phyloP scores from a whole-genome alignment of 2,113 vertebrate species.

The Tragelaphus strepsiceros region DNA sequence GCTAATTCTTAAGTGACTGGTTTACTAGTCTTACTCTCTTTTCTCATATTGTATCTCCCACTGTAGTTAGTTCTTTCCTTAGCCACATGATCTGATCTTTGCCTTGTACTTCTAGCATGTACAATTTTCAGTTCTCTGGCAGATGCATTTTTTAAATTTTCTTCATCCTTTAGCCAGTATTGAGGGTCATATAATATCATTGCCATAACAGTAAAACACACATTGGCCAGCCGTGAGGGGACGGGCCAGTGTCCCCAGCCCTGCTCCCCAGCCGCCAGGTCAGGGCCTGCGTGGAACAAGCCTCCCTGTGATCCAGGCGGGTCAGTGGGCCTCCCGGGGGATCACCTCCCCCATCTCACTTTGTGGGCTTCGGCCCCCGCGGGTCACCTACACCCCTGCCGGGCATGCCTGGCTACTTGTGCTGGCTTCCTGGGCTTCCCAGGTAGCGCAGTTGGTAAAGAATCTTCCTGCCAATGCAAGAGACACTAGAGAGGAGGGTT shows the following conservation, averaged over 20 bases:
- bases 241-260: background rate
- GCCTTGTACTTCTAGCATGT: background rate
- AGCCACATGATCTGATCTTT: background rate
- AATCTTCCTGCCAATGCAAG: background rate
- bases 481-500: background rate
- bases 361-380: fast-evolving
- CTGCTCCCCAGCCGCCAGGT: fast-evolving
- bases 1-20: background rate
- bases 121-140: background rate
- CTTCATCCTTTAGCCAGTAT: background rate
- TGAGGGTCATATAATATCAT: background rate
- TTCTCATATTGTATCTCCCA: background rate
- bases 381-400: fast-evolving
- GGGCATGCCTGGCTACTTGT: background rate
- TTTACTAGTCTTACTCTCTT: background rate
- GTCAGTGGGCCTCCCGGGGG: background rate
- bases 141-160: background rate
- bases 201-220: background rate
- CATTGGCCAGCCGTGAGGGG: fast-evolving
- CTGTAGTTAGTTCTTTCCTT: background rate
- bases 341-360: background rate
- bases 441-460: background rate
- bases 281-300: background rate
- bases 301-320: background rate
- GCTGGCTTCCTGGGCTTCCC: background rate